Conservation (phyloP, 2,888 invertebrate genomes). For the Dicranocentrus wangi region DNA sequence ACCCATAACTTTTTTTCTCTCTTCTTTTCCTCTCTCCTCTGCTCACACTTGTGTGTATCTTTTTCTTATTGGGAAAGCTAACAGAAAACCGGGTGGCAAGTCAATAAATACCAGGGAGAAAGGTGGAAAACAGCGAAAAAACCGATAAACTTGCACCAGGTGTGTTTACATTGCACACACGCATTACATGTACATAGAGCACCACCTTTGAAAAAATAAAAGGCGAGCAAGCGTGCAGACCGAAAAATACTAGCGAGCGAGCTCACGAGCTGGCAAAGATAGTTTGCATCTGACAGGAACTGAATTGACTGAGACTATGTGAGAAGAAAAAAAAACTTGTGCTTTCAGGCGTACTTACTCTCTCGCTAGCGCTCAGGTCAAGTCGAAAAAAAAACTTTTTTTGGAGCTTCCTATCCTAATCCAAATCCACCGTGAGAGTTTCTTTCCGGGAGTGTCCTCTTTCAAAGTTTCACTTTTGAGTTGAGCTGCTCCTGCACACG, state of each 20-base stretch:
- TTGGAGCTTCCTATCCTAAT: background rate
- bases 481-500: no score
- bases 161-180: constrained; percentile 57
- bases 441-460: no score
- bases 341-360: background rate
- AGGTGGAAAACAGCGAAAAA: constrained; percentile 27
- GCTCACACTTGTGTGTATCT: no score
- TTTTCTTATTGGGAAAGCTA: constrained; percentile 35
- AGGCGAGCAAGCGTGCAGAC: constrained; percentile 34
- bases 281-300: constrained; percentile 27
- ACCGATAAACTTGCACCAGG: constrained; percentile 61
- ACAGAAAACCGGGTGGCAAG: constrained; percentile 50
- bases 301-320: constrained; percentile 2
- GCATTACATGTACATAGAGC: constrained; percentile 18
- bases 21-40: no score
- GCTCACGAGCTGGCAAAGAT: background rate
- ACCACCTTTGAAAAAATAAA: constrained; percentile 28
- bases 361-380: background rate
- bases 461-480: no score
- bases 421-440: no score
- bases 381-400: background rate
- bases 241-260: background rate
- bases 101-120: constrained; percentile 39
- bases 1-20: no score
- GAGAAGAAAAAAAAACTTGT: background rate